Conservation (phyloP, 2,888 invertebrate genomes). For the Spodoptera littoralis region DNA sequence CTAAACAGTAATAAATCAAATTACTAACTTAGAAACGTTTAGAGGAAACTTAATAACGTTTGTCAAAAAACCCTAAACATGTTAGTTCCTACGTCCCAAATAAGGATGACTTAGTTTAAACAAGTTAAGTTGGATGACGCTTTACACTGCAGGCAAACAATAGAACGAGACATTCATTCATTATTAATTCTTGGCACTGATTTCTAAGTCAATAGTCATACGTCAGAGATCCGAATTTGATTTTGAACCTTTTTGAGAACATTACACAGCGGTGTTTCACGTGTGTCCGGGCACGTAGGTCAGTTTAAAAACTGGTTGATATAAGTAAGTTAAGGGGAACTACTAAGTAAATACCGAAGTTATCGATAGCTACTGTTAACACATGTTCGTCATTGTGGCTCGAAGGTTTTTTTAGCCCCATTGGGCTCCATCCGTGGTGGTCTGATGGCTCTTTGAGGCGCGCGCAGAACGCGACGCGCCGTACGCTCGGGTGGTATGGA, state of each 20-base stretch:
- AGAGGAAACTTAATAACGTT: not conserved
- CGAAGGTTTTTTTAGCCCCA: too few species aligned
- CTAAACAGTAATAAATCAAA: too few species aligned
- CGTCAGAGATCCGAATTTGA: slow-evolving; percentile 28
- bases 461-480: too few species aligned
- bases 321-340: too few species aligned
- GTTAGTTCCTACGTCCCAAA: not conserved
- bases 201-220: not conserved
- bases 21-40: not conserved
- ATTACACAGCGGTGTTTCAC: not conserved
- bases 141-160: slow-evolving; percentile 10
- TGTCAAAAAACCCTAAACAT: not conserved
- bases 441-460: too few species aligned
- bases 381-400: too few species aligned
- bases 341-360: too few species aligned
- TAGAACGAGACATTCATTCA: not conserved
- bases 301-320: not conserved
- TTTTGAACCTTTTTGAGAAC: slow-evolving; percentile 16
- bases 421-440: too few species aligned
- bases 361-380: too few species aligned
- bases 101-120: not conserved
- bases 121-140: slow-evolving; percentile 1
- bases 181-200: slow-evolving; percentile 27
- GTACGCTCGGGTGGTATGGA: too few species aligned
- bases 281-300: slow-evolving; percentile 30